Evolutionary conservation across 2,888 invertebrate species (phyloP), one percentile per base, ranked within the genome.

Genomic region (Chrysina gloriosa): DNA sequence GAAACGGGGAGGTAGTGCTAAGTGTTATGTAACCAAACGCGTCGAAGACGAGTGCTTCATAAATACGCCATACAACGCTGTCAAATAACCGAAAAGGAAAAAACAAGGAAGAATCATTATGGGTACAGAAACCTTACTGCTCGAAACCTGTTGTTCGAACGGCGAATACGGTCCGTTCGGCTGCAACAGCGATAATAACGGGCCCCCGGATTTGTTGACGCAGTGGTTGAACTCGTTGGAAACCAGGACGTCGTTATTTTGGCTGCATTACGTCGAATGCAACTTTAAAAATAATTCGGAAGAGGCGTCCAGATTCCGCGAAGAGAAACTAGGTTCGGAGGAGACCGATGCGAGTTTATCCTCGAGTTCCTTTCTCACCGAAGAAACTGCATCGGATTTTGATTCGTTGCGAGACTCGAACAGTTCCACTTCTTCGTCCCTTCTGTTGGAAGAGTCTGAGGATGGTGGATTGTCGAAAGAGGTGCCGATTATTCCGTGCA

Each of bases 201-300:
- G 50, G 21, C 65, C 73, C 6, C 71, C 74, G n/a, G 72, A 77
- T 50, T 54, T 81, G 36, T 66, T 82, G 48, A 78, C 79, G 39
- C 78, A 82, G 48, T 83, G 83, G 83, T 73, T 83, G 66, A 78
- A 78, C 68, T 81, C 82, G 3, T 65, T 83, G 68, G 82, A 83
- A 70, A 77, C 78, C 42, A 75, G 79, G 14, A 82, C 82, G 3
- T 81, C 81, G 29, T 63, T 81, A 27, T 81, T 81, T 70, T 82
- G 82, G 82, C 69, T 82, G 61, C 80, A 79, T 65, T 82, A 81
- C 69, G 67, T 79, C 34, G 79, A 79, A 66, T 77, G 77, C 63
- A 77, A 76, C 39, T 68, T 69, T 39, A 68, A 68, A 50, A 64
- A 70, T 27, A 71, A 68, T 52, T 45, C 42, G 27, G 69, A 65